Conservation (phyloP, 2,888 invertebrate genomes). For the Blastobasis adustella region DNA sequence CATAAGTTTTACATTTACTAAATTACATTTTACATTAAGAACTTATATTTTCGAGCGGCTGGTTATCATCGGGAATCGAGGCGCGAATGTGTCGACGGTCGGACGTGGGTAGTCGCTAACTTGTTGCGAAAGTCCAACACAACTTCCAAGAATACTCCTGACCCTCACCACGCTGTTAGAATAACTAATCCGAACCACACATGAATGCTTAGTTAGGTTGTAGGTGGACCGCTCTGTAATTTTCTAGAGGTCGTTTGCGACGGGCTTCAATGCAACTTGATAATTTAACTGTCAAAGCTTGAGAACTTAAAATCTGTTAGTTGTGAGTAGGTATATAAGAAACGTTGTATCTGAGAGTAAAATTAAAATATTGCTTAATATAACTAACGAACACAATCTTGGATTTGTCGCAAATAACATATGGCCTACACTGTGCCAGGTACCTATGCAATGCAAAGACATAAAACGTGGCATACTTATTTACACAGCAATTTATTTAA, state of each 20-base stretch:
- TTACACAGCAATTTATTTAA: too few species aligned
- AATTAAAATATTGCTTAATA: too few species aligned
- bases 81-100: slow-evolving; percentile 26
- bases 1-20: neutral
- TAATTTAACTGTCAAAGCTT: too few species aligned
- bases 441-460: too few species aligned
- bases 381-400: too few species aligned
- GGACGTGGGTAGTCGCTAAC: slow-evolving; percentile 33
- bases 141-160: slow-evolving; percentile 41
- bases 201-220: slow-evolving; percentile 25
- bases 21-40: neutral
- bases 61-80: slow-evolving; percentile 25
- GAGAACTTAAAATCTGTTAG: too few species aligned
- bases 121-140: slow-evolving; percentile 39
- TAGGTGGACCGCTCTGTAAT: neutral
- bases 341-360: too few species aligned
- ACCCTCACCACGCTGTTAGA: slow-evolving; percentile 40
- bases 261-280: neutral
- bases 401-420: too few species aligned
- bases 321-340: too few species aligned
- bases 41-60: slow-evolving; percentile 11
- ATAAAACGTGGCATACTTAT: too few species aligned
- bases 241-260: neutral
- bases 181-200: slow-evolving; percentile 39
- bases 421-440: too few species aligned